Evolutionary conservation across 2,797 vertebrate species (phyloP).

Genomic region (Lycodopsis pacificus): DNA sequence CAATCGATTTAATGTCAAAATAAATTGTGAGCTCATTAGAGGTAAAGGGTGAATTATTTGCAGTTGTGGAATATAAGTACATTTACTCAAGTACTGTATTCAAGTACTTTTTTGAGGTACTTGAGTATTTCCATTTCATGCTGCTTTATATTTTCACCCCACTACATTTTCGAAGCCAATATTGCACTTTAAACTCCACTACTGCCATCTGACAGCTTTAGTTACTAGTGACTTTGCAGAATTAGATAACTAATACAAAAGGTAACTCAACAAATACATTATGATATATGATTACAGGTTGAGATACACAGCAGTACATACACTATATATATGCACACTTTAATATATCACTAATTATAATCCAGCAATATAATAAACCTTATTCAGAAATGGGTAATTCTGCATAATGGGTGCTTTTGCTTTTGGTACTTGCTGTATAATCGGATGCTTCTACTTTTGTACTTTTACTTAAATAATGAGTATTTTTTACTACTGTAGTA

Average conservation of each 20-base stretch:
- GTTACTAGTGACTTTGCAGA: background rate
- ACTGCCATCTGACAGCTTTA: background rate
- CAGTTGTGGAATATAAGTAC: background rate
- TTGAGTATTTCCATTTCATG: background rate
- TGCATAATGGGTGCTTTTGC: background rate
- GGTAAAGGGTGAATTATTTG: background rate
- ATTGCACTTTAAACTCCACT: background rate
- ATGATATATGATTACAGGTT: background rate
- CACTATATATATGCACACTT: no score
- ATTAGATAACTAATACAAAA: slow-evolving; percentile 8
- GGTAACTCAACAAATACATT: background rate
- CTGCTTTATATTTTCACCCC: background rate
- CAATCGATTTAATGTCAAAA: background rate
- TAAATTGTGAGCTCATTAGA: background rate
- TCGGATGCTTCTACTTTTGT: background rate
- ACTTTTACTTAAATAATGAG: background rate
- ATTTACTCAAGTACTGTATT: background rate
- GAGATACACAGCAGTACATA: background rate
- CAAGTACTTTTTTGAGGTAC: background rate
- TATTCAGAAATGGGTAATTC: background rate
- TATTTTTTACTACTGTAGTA: no score
- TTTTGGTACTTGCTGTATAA: background rate
- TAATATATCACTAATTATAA: background rate
- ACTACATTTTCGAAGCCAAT: background rate
- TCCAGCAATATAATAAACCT: background rate